A percentile compares a stretch with the other conserved stretches of the same genome.
phyloP scores from a whole-genome alignment of 2,113 vertebrate genomes.

The Scytalopus superciliaris region DNA sequence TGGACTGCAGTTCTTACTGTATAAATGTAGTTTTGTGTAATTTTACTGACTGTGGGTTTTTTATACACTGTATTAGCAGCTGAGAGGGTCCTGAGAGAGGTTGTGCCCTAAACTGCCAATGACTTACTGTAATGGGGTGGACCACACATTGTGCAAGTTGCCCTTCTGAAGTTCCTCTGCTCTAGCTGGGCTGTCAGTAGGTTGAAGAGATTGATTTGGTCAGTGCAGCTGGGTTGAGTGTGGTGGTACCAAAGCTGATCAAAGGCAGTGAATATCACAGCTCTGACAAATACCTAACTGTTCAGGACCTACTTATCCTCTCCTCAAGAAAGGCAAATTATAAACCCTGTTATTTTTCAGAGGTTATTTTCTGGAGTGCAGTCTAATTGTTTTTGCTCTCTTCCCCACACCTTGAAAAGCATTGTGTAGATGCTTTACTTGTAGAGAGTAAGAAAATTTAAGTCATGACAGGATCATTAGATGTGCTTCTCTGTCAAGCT shows the following conservation, averaged over 20 bases:
- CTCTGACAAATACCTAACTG: neutral
- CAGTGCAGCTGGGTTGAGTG: neutral
- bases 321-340: neutral
- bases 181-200: neutral
- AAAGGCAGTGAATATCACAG: neutral
- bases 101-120: neutral
- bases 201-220: neutral
- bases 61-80: neutral
- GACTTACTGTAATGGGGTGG: neutral
- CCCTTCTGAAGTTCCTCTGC: neutral
- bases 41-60: neutral
- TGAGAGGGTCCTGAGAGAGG: neutral
- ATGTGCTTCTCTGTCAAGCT: neutral
- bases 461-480: neutral
- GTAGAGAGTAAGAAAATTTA: neutral
- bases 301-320: neutral
- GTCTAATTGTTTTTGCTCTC: neutral
- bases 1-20: neutral
- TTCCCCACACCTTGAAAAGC: neutral
- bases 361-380: neutral
- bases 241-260: neutral
- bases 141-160: neutral
- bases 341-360: no score
- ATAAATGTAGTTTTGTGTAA: neutral
- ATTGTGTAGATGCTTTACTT: neutral